A percentile compares a stretch with the other conserved stretches of the same genome.
phyloP scores from a whole-genome alignment of 2,797 vertebrate genomes.

The Pempheris klunzingeri region DNA sequence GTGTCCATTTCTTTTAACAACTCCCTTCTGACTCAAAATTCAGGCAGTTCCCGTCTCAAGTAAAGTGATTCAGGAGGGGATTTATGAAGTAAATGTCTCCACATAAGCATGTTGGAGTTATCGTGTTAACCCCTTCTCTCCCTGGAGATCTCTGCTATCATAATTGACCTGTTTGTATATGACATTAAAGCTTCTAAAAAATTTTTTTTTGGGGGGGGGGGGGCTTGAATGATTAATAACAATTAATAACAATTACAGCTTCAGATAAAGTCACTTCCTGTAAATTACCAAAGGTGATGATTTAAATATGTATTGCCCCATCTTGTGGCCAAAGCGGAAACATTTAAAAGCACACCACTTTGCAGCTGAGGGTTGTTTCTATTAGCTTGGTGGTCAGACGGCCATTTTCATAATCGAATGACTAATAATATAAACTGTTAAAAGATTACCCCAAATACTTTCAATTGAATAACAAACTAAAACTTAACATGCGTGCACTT shows the following conservation, averaged over 20 bases:
- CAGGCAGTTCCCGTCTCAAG: conserved; percentile 28
- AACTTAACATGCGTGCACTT: conserved; percentile 55
- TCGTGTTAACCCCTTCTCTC: conserved; percentile 6
- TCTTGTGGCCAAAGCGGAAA: conserved; percentile 68
- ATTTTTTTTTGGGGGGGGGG: too few relatives aligned
- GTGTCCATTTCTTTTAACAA: not conserved
- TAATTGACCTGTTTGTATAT: conserved; percentile 14
- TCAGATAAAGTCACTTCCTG: conserved; percentile 28
- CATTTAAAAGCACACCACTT: conserved; percentile 52
- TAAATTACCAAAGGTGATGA: conserved; percentile 39
- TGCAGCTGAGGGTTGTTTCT: conserved; percentile 46
- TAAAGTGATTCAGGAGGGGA: conserved; percentile 22
- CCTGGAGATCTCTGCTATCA: conserved; percentile 4
- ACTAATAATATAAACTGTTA: not conserved
- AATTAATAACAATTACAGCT: not conserved
- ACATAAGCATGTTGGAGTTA: not conserved
- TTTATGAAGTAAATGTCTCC: conserved; percentile 36
- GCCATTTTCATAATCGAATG: conserved; percentile 23
- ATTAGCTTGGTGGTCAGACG: conserved; percentile 4
- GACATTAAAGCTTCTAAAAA: conserved; percentile 8
- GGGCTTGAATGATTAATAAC: too few relatives aligned
- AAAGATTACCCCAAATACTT: conserved; percentile 16
- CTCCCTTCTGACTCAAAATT: conserved; percentile 30
- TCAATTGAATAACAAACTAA: conserved; percentile 36
- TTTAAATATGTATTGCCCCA: conserved; percentile 50